Conservation (phyloP, 2,888 invertebrate genomes). For the Chymomyza procnemis region DNA sequence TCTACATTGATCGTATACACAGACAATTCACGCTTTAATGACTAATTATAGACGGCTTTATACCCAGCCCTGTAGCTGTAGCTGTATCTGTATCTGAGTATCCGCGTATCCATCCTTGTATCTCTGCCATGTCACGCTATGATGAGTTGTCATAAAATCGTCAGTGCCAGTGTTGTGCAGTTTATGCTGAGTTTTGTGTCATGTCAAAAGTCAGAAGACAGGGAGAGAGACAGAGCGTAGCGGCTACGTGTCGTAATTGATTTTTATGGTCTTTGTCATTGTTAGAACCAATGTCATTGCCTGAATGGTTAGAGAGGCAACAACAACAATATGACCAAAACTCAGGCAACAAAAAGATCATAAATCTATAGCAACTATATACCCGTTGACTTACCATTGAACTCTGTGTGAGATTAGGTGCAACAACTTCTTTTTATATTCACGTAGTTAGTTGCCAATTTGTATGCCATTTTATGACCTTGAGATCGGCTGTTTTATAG, state of each 20-base stretch:
- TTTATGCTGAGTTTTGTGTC: conserved; percentile 16
- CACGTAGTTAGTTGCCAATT: conserved; percentile 54
- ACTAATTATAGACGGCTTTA: conserved; percentile 71
- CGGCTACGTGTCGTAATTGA: conserved; percentile 66
- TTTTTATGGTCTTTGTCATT: conserved; percentile 69
- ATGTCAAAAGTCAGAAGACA: conserved; percentile 43
- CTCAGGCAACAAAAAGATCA: conserved; percentile 47
- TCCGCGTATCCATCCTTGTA: background rate
- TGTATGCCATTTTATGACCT: conserved; percentile 56
- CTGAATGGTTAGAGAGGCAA: conserved; percentile 17
- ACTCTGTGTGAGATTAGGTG: conserved; percentile 12
- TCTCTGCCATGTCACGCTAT: conserved; percentile 62
- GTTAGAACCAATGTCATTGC: conserved; percentile 25
- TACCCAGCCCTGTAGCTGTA: conserved; percentile 11
- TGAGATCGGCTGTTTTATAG: conserved; percentile 29
- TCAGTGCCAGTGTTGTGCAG: conserved; percentile 45
- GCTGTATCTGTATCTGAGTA: background rate
- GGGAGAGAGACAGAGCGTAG: conserved; percentile 50
- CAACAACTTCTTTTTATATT: background rate
- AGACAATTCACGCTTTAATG: conserved; percentile 74
- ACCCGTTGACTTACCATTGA: conserved; percentile 11
- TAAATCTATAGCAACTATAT: conserved; percentile 47
- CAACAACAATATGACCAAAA: background rate
- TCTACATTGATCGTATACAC: background rate
- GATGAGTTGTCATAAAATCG: conserved; percentile 75